phyloP scores from a whole-genome alignment of 2,888 invertebrate species.

The Thyatira batis region DNA sequence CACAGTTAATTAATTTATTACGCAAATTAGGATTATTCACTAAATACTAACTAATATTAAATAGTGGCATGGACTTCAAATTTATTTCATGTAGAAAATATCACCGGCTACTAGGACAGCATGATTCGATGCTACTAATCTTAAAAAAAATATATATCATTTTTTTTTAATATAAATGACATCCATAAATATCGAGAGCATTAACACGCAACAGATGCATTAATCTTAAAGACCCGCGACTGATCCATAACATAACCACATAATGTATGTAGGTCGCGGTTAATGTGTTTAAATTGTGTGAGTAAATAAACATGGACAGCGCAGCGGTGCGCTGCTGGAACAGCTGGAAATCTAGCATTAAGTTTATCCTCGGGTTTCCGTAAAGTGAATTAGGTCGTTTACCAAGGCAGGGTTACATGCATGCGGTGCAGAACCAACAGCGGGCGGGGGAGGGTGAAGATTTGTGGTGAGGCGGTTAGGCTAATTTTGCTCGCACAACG shows the following conservation, averaged over 20 bases:
- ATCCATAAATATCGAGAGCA: background rate
- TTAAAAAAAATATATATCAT: too few species aligned
- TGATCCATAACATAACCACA: background rate
- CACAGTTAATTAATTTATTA: too few species aligned
- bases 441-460: constrained; percentile 57
- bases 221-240: background rate
- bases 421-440: constrained; percentile 43
- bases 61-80: too few species aligned
- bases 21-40: too few species aligned
- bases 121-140: too few species aligned
- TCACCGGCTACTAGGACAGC: too few species aligned
- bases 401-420: constrained; percentile 69
- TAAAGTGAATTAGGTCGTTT: constrained; percentile 72
- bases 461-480: constrained; percentile 63
- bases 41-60: too few species aligned
- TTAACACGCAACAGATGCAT: background rate
- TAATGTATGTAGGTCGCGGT: constrained; percentile 36
- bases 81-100: too few species aligned
- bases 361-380: constrained; percentile 60
- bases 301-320: constrained; percentile 40
- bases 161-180: background rate
- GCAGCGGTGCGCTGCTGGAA: constrained; percentile 22
- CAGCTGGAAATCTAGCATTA: constrained; percentile 40
- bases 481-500: constrained; percentile 75
- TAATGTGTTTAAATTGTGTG: constrained; percentile 27